These are phyloP conservation scores for Horisme vitalbata DNA, from an alignment of 2,888 invertebrate genomes.

Conservation along the genomic window DNA sequence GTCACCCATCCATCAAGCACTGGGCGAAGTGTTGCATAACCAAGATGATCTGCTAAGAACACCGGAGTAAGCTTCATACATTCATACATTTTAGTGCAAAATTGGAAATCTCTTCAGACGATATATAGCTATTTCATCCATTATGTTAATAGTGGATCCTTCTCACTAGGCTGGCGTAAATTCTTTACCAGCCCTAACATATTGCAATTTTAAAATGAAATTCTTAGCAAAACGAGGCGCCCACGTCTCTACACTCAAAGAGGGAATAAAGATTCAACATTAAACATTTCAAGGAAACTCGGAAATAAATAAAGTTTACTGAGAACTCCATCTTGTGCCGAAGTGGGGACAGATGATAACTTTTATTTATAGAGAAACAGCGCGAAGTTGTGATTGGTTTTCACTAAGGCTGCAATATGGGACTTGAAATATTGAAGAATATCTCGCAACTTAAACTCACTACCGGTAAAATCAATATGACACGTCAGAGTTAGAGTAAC, in stretches of 20 bases:
- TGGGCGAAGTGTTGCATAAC: too few relatives aligned
- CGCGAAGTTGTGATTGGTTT: slow-evolving; percentile 22
- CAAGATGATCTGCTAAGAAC: too few relatives aligned
- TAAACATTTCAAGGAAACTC: slow-evolving; percentile 65
- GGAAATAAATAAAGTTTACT: slow-evolving; percentile 63
- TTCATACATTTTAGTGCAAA: too few relatives aligned
- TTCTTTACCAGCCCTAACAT: too few relatives aligned
- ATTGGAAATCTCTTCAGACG: too few relatives aligned
- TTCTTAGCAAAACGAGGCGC: slow-evolving; percentile 47
- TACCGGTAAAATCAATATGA: background rate
- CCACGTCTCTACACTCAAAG: slow-evolving; percentile 37
- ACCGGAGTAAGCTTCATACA: too few relatives aligned
- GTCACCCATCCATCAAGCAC: too few relatives aligned
- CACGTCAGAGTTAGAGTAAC: background rate
- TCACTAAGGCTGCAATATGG: slow-evolving; percentile 12
- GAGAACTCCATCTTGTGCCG: slow-evolving; percentile 43
- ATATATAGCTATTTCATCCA: too few relatives aligned
- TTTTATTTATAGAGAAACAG: slow-evolving; percentile 30
- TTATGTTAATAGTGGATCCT: too few relatives aligned
- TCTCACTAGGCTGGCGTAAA: too few relatives aligned
- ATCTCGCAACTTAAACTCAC: background rate
- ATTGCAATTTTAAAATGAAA: slow-evolving; percentile 53
- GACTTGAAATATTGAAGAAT: slow-evolving; percentile 9
- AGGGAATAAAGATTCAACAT: slow-evolving; percentile 64
- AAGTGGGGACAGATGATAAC: slow-evolving; percentile 38